Evolutionary conservation across 2,888 invertebrate genomes (phyloP).

Genomic region (Melieria crassipennis): DNA sequence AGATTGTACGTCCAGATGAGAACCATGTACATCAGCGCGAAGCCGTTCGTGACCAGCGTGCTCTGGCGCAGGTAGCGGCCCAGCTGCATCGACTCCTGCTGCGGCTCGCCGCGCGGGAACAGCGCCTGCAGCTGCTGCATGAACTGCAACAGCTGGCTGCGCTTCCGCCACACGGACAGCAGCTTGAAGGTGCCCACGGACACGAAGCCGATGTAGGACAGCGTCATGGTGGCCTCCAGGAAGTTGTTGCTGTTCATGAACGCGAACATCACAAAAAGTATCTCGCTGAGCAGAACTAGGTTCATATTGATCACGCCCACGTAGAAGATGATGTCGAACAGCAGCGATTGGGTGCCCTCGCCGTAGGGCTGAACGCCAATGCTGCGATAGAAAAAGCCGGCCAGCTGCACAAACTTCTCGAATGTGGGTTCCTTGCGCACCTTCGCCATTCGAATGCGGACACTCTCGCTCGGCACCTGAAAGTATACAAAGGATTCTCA

Average conservation of each 20-base stretch:
- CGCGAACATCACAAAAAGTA: slow-evolving; percentile 49
- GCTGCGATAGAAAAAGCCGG: slow-evolving; percentile 52
- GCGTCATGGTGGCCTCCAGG: slow-evolving; percentile 52
- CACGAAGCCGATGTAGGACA: slow-evolving; percentile 58
- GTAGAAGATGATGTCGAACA: slow-evolving; percentile 43
- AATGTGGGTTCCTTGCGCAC: slow-evolving; percentile 32
- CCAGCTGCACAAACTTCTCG: slow-evolving; percentile 51
- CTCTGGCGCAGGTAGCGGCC: slow-evolving; percentile 42
- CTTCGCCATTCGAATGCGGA: no score
- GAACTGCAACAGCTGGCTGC: slow-evolving; percentile 40
- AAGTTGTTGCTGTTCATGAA: slow-evolving; percentile 46
- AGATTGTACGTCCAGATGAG: slow-evolving; percentile 61
- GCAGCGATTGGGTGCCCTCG: neutral
- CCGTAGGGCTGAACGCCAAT: slow-evolving; percentile 51
- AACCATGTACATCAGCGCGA: slow-evolving; percentile 53
- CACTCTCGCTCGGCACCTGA: neutral
- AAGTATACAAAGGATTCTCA: neutral
- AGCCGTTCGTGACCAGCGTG: slow-evolving; percentile 46
- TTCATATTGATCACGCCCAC: slow-evolving; percentile 47
- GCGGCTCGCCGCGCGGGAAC: slow-evolving; percentile 19
- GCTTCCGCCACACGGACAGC: slow-evolving; percentile 52
- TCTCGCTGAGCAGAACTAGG: slow-evolving; percentile 33
- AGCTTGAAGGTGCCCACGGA: slow-evolving; percentile 55
- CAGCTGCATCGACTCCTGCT: slow-evolving; percentile 29
- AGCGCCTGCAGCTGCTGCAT: slow-evolving; percentile 19